Conservation (phyloP, 2,888 invertebrate species). For the Metacarcinus magister region DNA sequence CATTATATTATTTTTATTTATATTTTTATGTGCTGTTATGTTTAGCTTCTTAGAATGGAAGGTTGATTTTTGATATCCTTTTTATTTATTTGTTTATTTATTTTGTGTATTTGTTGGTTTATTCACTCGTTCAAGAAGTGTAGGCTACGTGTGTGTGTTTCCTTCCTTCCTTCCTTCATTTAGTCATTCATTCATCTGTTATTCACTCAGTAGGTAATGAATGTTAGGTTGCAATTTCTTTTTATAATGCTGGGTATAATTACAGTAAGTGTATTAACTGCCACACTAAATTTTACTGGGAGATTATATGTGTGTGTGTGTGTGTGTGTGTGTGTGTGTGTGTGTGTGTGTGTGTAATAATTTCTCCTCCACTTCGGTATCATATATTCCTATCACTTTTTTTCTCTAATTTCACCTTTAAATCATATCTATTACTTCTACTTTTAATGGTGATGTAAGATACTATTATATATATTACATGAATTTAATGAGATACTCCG, state of each 20-base stretch:
- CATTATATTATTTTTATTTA: not conserved
- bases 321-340: constrained; percentile 48
- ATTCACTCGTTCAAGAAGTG: not conserved
- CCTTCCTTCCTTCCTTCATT: not conserved
- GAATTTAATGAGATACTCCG: too few relatives aligned
- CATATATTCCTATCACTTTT: too few relatives aligned
- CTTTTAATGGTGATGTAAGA: too few relatives aligned
- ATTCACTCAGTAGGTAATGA: not conserved
- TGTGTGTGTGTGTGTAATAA: constrained; percentile 4
- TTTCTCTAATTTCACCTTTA: too few relatives aligned
- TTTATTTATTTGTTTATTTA: not conserved
- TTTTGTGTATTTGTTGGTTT: not conserved
- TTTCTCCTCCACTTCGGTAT: too few relatives aligned
- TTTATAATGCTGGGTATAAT: not conserved
- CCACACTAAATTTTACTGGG: not conserved
- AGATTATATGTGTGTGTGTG: not conserved
- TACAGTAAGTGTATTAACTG: not conserved
- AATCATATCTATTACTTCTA: too few relatives aligned
- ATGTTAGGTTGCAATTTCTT: not conserved
- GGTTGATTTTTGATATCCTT: too few relatives aligned
- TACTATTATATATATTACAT: too few relatives aligned
- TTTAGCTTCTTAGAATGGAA: not conserved
- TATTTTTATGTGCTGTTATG: not conserved
- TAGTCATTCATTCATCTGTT: not conserved
- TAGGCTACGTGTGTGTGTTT: too few relatives aligned